phyloP scores from a whole-genome alignment of 2,797 vertebrate genomes.

The Glossophaga mutica region DNA sequence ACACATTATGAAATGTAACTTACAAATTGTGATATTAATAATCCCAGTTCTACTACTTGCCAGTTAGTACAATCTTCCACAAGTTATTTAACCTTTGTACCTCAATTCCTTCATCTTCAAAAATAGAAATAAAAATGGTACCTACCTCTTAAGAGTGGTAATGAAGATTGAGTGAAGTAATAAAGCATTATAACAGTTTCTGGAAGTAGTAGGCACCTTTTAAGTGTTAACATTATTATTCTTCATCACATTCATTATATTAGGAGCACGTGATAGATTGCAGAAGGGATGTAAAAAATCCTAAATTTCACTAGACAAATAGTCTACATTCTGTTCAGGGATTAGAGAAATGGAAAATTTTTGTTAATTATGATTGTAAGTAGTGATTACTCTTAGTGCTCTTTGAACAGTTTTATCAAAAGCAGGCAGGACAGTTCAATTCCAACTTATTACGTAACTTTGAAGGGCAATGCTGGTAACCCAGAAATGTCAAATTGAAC shows the following conservation, averaged over 20 bases:
- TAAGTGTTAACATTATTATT: not conserved
- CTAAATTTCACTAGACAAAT: slow-evolving; percentile 8
- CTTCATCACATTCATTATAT: not conserved
- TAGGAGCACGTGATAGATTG: not conserved
- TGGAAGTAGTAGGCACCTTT: not conserved
- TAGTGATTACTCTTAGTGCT: not conserved
- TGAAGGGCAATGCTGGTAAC: not conserved
- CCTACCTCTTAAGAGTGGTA: not conserved
- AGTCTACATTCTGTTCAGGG: not conserved
- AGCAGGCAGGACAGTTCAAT: not conserved
- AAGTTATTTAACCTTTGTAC: not conserved
- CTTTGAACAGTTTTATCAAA: slow-evolving; percentile 37
- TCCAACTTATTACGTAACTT: not conserved
- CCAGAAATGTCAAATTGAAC: not conserved
- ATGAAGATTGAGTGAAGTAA: slow-evolving; percentile 6
- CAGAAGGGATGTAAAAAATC: not conserved
- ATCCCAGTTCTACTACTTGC: not conserved
- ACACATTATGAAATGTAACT: not conserved
- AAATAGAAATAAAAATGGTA: not conserved
- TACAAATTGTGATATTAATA: not conserved
- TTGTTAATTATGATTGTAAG: slow-evolving; percentile 29
- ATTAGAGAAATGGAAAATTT: not conserved
- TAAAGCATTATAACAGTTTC: not conserved
- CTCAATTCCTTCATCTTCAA: not conserved
- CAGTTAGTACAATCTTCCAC: not conserved